Base-by-base conservation (phyloP, 2,797 vertebrate genomes). In the Sitta carolinensis region DNA sequence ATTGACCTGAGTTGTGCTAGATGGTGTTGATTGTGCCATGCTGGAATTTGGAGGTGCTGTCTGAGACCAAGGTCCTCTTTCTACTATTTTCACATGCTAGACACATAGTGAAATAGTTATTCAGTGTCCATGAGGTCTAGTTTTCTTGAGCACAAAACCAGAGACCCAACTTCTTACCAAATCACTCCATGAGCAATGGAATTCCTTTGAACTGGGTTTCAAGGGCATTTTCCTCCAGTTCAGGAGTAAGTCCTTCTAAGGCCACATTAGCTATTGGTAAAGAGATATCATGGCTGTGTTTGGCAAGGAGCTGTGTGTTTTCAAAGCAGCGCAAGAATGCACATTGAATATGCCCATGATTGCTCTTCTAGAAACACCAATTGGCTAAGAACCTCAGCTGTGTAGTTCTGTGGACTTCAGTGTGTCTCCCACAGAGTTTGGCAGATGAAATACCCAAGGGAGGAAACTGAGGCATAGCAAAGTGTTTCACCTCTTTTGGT, bases 141-240 rank as follows among this genome's bases (percentile, higher is more conserved):
- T 40, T 81, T 92, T 34, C 54, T n/a, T 81, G 27, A 70, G 30
- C 30, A 86, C 25, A 36, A 80, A 88, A 73, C 11, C 25, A 88
- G 32, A 77, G 9, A 75, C 7, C 2, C 12, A 42, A 3, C 5
- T 55, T 83, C n/a, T 87, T 73, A 52, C 13, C 26, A 59, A 79
- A 87, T 13, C 0, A 1, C 6, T 36, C 20, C 1, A 4, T 22
- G 9, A 58, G 12, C 11, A 26, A 10, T 36, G n/a, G 32, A 30
- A 10, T 23, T 54, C 40, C 7, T 64, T 59, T 93, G 36, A 86
- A 38, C 15, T 62, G 29, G 2, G 13, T 47, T 77, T 90, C 34
- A 58, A 32, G 38, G 40, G 7, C 30, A 74, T 89, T 61, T 38
- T 92, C 26, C 43, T 76, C 19, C 23, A n/a, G 15, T 55, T 76